Conservation (phyloP, 2,888 invertebrate species). For the Volucella inanis region DNA sequence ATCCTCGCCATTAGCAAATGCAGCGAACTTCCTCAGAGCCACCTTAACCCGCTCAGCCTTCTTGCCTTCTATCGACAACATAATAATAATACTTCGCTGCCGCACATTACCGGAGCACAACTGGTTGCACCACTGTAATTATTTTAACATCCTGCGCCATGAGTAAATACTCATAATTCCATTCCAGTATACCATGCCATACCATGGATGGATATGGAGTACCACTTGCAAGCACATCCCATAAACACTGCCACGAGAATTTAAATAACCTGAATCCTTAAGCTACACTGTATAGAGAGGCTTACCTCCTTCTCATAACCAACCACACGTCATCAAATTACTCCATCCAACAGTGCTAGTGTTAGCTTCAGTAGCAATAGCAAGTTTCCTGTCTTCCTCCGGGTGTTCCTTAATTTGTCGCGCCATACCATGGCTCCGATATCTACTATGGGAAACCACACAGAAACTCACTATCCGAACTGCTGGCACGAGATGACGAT, state of each 20-base stretch:
- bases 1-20: background rate
- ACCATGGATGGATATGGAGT: background rate
- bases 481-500: conserved; percentile 55
- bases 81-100: conserved; percentile 49
- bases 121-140: conserved; percentile 39
- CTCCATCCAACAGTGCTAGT: background rate
- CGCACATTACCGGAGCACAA: conserved; percentile 45
- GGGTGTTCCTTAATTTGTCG: conserved; percentile 60
- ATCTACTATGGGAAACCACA: conserved; percentile 8
- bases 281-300: background rate
- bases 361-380: conserved; percentile 7
- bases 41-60: no score
- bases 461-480: conserved; percentile 44
- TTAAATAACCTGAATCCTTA: conserved; percentile 58
- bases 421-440: background rate
- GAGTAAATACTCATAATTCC: conserved; percentile 60
- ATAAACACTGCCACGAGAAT: conserved; percentile 36
- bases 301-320: background rate
- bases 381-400: conserved; percentile 15
- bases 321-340: conserved; percentile 27
- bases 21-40: background rate
- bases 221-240: background rate
- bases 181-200: conserved; percentile 14
- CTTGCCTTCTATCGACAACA: background rate
- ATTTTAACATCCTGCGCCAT: conserved; percentile 49